Conservation (phyloP, 2,888 invertebrate genomes). For the Amphiduros pacificus region DNA sequence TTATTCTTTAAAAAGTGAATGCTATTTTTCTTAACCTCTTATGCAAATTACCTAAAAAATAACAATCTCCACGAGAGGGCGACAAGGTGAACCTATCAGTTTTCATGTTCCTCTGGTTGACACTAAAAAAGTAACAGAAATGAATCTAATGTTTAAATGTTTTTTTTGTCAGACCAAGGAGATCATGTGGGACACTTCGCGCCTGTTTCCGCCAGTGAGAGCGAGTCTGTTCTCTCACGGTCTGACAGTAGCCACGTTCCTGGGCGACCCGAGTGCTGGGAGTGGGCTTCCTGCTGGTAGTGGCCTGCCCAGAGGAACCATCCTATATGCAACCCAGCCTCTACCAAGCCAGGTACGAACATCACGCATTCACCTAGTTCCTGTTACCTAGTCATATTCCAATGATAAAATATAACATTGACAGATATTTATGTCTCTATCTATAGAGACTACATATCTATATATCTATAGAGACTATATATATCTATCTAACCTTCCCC, state of each 20-base stretch:
- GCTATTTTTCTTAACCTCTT: too few relatives aligned
- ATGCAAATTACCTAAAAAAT: too few relatives aligned
- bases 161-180: conserved; percentile 44
- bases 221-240: conserved; percentile 54
- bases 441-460: background rate
- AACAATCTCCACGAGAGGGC: too few relatives aligned
- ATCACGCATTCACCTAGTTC: background rate
- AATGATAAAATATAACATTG: too few relatives aligned
- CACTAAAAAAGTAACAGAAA: too few relatives aligned
- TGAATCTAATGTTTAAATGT: too few relatives aligned
- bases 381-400: background rate
- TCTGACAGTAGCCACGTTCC: conserved; percentile 53
- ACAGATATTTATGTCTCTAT: too few relatives aligned
- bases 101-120: too few relatives aligned
- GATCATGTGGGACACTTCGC: conserved; percentile 52
- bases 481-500: background rate
- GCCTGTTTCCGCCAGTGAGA: conserved; percentile 55
- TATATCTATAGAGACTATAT: background rate
- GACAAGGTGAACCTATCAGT: too few relatives aligned
- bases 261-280: conserved; percentile 56
- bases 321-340: conserved; percentile 56
- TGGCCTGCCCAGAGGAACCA: conserved; percentile 57
- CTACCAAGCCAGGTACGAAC: conserved; percentile 50
- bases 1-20: too few relatives aligned
- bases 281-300: too few relatives aligned